Base-by-base conservation (phyloP, 2,888 invertebrate species). In the Gastracanthus pulcherrimus region DNA sequence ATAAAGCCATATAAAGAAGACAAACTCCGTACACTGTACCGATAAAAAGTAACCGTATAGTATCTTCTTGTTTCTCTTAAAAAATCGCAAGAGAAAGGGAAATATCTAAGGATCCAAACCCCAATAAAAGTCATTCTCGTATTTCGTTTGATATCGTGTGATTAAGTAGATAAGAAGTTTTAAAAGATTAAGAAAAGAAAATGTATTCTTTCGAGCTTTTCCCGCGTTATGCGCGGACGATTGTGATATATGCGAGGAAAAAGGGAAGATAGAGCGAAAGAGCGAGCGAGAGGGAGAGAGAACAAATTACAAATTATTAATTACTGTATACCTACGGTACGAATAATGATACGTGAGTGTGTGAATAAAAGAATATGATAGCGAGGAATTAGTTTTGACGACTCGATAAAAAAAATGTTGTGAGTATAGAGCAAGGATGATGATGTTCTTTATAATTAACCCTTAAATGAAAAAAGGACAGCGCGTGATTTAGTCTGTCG, bases 241-340 rank as follows among this genome's bases (percentile, higher is more conserved):
- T 82, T 84, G 84, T 84, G 84, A 84, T 84, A 82, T 60, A 79
- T 82, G 72, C 62, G 77, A 74, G 72, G 76, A 81, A 79, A 76
- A 83, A 41, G 76, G 45, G 70, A 38, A 29, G 38, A 13, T 38
- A 66, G n/a, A 66, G 66, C 36, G 55, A n/a, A n/a, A n/a, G n/a
- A n/a, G n/a, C n/a, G n/a, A n/a, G n/a, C n/a, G n/a, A n/a, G n/a
- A n/a, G n/a, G n/a, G n/a, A n/a, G n/a, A 51, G 31, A 76, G 45
- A 41, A 66, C 16, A 74, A 34, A 74, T 75, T 82, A 75, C 70
- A 66, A 76, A 82, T 82, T 74, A 82, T 41, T 55, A 23, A n/a
- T n/a, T n/a, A 45, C 45, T 45, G 45, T 69, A 67, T 64, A 60
- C 34, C 48, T 67, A 51, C 69, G 74, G 77, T 48, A 80, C 51